Base-by-base conservation (phyloP, 2,797 vertebrate species). In the Sebastes aleutianus region DNA sequence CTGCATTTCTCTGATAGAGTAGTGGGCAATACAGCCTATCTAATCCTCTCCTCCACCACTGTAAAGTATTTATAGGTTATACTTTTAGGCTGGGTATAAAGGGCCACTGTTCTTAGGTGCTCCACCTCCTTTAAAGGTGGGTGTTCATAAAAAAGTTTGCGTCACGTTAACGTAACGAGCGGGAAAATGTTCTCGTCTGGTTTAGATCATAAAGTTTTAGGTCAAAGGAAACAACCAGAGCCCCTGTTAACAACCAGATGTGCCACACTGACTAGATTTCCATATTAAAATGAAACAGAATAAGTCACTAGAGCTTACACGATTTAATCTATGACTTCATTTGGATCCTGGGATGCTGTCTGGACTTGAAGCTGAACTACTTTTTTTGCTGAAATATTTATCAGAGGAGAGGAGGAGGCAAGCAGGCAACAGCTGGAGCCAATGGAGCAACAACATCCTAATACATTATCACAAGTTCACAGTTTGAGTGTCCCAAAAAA, bases 1-100 rank as follows among this genome's bases (percentile, higher is more conserved):
- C 18, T 73, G 73, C 84, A 85, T 74, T 88, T 79, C 61, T 88
- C 62, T 74, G 59, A 77, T 32, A 66, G 58, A 82, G 61, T 18
- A 58, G 43, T 34, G 27, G 64, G 67, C 24, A 47, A 73, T 62
- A 61, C 39, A 0, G 2, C 50, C 22, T 63, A 74, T 74, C 57
- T 64, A 54, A 54, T 70, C 34, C 11, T 47, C n/a, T 32, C 20
- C 16, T 20, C n/a, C 4, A 75, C 27, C 50, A 4, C 72, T 43
- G 53, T 64, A 54, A 6, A 65, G n/a, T 68, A 61, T 78, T 56
- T 34, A 62, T 32, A 65, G 36, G 32, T 5, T 16, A 47, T 36
- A 71, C 31, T 65, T 53, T 29, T 47, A 58, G 22, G 9, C n/a
- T 24, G 47, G 2, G 50, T 77, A 85, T 85, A 87, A 85, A 74